Base-by-base conservation (phyloP, 2,113 vertebrate genomes). In the Crotalus horridus region DNA sequence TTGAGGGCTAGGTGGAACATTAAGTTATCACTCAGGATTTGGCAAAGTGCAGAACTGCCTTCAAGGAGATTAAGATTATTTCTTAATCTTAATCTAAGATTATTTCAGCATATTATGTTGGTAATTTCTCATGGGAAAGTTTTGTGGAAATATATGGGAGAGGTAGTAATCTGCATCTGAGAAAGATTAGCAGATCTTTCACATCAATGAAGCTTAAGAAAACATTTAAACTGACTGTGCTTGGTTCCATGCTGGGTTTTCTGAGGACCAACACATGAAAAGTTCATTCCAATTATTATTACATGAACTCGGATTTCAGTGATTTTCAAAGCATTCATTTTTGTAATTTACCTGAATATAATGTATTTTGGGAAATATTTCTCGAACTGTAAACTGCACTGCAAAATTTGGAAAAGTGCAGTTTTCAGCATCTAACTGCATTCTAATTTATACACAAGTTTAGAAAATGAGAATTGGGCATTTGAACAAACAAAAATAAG, bases 111-210 rank as follows among this genome's bases (percentile, higher is more conserved):
- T 23, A 33, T 48, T 85, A 15, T 43, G 13, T 15, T 58, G 64
- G 91, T 17, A 58, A 46, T 48, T 92, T 89, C 64, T 85, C 91
- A 48, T 89, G 87, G 87, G 91, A 92, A 92, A 89, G 53, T 26
- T 85, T 48, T 48, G 59, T 55, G 11, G 17, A 81, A 89, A 58
- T 58, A 26, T 48, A 92, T 33, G 64, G 64, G 53, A 92, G 91
- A 46, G 33, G 53, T 74, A 39, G 87, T 21, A 43, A 56, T 26
- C 61, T 81, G 26, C 39, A 48, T 58, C 39, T 58, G 33, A 56
- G 17, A 51, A 51, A 51, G 15, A 58, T 69, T 85, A 89, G 53
- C 64, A 89, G 26, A 89, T 58, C 54, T 1, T 55, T 74, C 59
- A 56, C 61, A 92, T 23, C 53, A 56, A 55, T 8, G 9, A 24